Percentiles rank a stretch among this genome's conserved stretches.
These are phyloP conservation scores for Parotia lawesii DNA, from an alignment of 2,113 vertebrate species.

Conservation along the genomic window DNA sequence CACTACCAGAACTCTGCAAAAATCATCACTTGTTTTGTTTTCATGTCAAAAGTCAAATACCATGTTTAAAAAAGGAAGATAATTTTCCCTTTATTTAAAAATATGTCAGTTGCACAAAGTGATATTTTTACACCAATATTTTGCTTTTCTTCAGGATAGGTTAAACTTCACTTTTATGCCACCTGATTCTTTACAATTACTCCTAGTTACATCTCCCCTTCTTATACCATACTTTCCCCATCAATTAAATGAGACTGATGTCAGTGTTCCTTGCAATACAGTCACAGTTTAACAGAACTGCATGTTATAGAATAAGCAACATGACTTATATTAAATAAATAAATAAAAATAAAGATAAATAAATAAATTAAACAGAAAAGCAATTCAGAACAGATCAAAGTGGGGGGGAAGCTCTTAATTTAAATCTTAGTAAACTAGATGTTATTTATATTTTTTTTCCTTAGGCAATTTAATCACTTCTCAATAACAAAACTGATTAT, in stretches of 20 bases:
- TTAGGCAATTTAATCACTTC: conserved; percentile 34
- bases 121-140: not conserved
- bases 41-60: not conserved
- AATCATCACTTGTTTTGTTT: not conserved
- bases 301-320: not conserved
- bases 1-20: not conserved
- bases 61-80: not conserved
- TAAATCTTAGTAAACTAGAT: not conserved
- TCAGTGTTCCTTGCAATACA: not conserved
- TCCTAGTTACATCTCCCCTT: not conserved
- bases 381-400: not conserved
- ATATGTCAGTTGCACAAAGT: fast-evolving
- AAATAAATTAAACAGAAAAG: not conserved
- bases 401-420: not conserved
- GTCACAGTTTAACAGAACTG: not conserved
- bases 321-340: not conserved
- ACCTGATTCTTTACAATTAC: not conserved
- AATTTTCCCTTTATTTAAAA: not conserved
- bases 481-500: conserved; percentile 36
- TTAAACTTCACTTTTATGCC: not conserved
- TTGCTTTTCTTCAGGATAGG: not conserved
- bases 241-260: not conserved
- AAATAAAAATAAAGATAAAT: not conserved
- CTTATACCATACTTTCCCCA: not conserved
- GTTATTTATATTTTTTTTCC: not conserved